Conservation (phyloP, 2,888 invertebrate species). For the Drosophila melanosoma region DNA sequence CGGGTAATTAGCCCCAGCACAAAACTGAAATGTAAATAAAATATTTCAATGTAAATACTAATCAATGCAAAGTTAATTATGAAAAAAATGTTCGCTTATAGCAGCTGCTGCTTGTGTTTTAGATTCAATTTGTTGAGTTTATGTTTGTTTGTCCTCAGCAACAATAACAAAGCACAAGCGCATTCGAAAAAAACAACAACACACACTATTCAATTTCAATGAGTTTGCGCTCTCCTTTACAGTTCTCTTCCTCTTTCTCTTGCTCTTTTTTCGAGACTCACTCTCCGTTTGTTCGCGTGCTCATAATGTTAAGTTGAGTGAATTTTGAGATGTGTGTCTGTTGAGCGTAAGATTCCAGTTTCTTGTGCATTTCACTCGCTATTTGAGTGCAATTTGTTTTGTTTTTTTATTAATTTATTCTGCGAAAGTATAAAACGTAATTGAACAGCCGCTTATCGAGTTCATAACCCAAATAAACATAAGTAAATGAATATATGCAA, state of each 20-base stretch:
- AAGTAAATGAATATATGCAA: neutral
- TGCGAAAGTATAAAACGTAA: neutral
- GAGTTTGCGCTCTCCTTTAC: slow-evolving; percentile 62
- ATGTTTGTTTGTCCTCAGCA: slow-evolving; percentile 38
- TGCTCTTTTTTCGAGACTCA: slow-evolving; percentile 6
- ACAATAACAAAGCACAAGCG: slow-evolving; percentile 47
- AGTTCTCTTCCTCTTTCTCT: slow-evolving; percentile 23
- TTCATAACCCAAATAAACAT: neutral
- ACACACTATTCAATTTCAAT: slow-evolving; percentile 60
- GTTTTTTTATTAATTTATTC: slow-evolving; percentile 1
- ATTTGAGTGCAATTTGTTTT: slow-evolving; percentile 6
- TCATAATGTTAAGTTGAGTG: slow-evolving; percentile 46
- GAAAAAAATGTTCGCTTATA: slow-evolving; percentile 39
- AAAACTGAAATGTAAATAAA: slow-evolving; percentile 33
- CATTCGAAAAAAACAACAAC: slow-evolving; percentile 30
- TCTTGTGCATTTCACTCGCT: slow-evolving; percentile 4
- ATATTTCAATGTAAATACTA: slow-evolving; percentile 11
- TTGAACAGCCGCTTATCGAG: neutral
- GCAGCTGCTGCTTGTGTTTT: slow-evolving; percentile 4
- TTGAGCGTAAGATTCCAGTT: slow-evolving; percentile 21
- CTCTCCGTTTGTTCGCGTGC: slow-evolving; percentile 29
- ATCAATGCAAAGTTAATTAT: slow-evolving; percentile 7
- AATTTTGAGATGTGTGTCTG: slow-evolving; percentile 31
- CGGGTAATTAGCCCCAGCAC: slow-evolving; percentile 51
- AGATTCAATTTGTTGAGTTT: slow-evolving; percentile 9